Base-by-base conservation (phyloP, 2,113 vertebrate species). In the Pachyramphus minor region DNA sequence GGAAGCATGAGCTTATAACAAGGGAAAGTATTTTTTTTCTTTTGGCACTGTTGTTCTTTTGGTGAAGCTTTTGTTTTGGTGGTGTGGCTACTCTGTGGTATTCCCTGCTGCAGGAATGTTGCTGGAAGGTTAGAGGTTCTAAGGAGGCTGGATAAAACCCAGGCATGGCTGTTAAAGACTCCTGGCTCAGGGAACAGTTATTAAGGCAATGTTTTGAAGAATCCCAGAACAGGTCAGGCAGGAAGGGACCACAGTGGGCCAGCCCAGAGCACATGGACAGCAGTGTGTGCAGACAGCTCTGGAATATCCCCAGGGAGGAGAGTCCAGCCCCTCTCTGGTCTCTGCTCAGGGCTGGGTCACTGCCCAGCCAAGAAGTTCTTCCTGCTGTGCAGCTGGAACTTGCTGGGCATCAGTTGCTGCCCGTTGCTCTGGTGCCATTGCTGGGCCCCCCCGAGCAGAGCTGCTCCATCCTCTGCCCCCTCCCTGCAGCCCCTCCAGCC, bases 1-100 rank as follows among this genome's bases (percentile, higher is more conserved):
- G 31, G 52, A 74, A 75, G 45, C 19, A 74, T n/a, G 2, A 68
- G 23, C 3, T 77, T 69, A 11, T 31, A 83, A 37, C 9, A 52
- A 52, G 31, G 35, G 23, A 35, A 33, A 72, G 37, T n/a, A n/a
- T n/a, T 14, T 53, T 81, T 37, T 58, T 78, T 42, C 27, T n/a
- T 66, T 77, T 66, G 1, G 2, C 28, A 25, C 23, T 37, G n/a
- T 37, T 37, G 22, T 59, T 59, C n/a, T 16, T 35, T 23, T 33
- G n/a, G 33, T 58, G 56, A 14, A 24, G 9, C 27, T 50, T 50
- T 50, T 52, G 25, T 25, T 35, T 24, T 59, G 58, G n/a, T 59
- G 56, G 6, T 2, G 1, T 19, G 27, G 45, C 45, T 67, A 9
- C 6, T 22, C 35, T 3, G 4, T 1, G 8, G 18, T 41, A 11